Evolutionary conservation across 2,888 invertebrate species (phyloP).

Genomic region (Euproctis similis): DNA sequence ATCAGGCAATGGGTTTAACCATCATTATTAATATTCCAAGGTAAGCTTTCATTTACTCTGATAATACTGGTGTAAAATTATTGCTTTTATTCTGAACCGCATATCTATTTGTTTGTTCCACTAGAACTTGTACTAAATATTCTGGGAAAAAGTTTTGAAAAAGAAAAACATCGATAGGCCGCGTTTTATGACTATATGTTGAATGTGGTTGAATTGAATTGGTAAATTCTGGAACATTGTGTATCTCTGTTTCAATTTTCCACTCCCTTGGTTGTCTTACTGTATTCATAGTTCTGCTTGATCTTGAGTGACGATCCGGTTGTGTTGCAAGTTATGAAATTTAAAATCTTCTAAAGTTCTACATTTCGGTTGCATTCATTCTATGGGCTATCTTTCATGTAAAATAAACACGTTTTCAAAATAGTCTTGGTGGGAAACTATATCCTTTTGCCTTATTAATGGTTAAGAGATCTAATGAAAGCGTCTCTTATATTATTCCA

Average conservation of each 20-base stretch:
- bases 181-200: constrained; percentile 16
- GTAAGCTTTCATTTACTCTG: constrained; percentile 14
- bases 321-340: constrained; percentile 6
- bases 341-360: constrained; percentile 3
- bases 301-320: constrained; percentile 8
- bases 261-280: constrained; percentile 12
- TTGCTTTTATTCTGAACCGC: constrained; percentile 12
- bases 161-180: constrained; percentile 12
- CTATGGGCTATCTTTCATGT: neutral
- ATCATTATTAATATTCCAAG: constrained; percentile 20
- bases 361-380: constrained; percentile 1
- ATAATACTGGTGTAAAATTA: constrained; percentile 6
- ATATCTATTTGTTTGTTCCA: constrained; percentile 19
- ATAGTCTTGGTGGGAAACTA: constrained; percentile 4
- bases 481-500: no score
- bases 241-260: constrained; percentile 13
- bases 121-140: constrained; percentile 12
- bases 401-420: neutral
- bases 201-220: constrained; percentile 11
- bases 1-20: constrained; percentile 18
- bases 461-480: no score
- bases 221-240: constrained; percentile 13
- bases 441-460: constrained; percentile 1
- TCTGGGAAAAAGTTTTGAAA: constrained; percentile 15
- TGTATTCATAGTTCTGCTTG: constrained; percentile 10